Evolutionary conservation across 2,797 vertebrate species (phyloP).

Genomic region (Ciconia nigra): DNA sequence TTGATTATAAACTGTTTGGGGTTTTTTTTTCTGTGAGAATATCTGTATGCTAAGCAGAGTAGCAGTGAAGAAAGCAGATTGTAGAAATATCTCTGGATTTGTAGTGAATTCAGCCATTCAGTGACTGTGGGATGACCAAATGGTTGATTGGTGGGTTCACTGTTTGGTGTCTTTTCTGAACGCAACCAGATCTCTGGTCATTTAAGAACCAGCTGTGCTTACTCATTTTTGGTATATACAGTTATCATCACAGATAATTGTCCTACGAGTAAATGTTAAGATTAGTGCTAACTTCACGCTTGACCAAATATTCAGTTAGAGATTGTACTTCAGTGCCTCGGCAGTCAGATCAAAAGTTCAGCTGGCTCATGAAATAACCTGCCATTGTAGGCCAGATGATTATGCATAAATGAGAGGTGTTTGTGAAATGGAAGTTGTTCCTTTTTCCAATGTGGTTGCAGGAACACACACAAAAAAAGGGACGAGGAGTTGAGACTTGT

Average conservation of each 20-base stretch:
- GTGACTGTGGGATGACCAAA: not conserved
- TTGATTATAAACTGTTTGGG: not conserved
- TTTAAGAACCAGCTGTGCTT: not conserved
- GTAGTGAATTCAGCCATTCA: not conserved
- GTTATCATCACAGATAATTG: not conserved
- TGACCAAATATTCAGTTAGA: not conserved
- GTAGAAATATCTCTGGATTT: not conserved
- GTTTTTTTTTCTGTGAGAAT: not conserved
- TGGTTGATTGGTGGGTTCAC: not conserved
- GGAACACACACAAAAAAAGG: not conserved
- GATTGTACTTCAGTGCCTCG: not conserved
- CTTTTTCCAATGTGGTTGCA: not conserved
- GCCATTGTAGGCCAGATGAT: not conserved
- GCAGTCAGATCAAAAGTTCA: not conserved
- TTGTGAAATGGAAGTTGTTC: not conserved
- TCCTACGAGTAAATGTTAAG: not conserved
- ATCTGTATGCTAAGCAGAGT: not conserved
- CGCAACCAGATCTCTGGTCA: not conserved
- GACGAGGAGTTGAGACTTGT: not conserved
- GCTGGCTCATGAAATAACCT: not conserved
- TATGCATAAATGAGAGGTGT: accelerated
- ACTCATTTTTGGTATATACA: not conserved
- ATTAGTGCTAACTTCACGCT: not conserved
- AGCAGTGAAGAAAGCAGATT: not conserved
- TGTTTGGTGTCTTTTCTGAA: not conserved